A percentile compares a stretch with the other conserved stretches of the same genome.
Evolutionary conservation across 2,113 vertebrate genomes (phyloP).

Genomic region (Entelurus aequoreus): DNA sequence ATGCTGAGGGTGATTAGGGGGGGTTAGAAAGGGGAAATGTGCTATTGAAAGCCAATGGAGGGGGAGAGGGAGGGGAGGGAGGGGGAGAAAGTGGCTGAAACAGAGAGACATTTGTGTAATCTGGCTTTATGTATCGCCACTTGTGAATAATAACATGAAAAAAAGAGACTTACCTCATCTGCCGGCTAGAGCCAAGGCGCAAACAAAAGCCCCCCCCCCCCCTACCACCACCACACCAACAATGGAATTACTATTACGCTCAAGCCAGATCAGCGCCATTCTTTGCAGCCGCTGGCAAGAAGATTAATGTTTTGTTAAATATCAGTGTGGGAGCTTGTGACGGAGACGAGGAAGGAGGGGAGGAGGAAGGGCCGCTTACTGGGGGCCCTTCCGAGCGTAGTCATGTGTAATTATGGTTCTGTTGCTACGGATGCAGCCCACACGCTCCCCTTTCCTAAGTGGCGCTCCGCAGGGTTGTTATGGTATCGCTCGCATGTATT

Average conservation of each 20-base stretch:
- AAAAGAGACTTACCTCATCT: conserved; percentile 96
- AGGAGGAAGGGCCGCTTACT: conserved; percentile 70
- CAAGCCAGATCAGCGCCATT: conserved; percentile 89
- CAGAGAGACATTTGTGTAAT: conserved; percentile 98
- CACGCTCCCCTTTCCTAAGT: conserved; percentile 51
- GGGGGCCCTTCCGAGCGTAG: conserved; percentile 87
- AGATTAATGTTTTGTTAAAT: conserved; percentile 99
- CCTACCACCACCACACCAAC: conserved; percentile 65
- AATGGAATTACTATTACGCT: conserved; percentile 95
- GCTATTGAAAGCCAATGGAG: conserved; percentile 74
- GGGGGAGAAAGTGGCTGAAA: conserved; percentile 82
- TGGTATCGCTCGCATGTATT: conserved; percentile 64
- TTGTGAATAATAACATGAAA: conserved; percentile 98
- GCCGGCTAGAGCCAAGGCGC: conserved; percentile 96
- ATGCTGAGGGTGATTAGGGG: conserved; percentile 73
- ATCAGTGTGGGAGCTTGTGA: conserved; percentile 94
- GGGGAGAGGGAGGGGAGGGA: conserved; percentile 68
- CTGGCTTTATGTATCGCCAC: conserved; percentile 96
- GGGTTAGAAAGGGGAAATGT: conserved; percentile 71
- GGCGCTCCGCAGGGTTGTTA: conserved; percentile 54
- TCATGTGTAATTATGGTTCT: conserved; percentile 78
- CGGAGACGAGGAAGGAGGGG: conserved; percentile 60
- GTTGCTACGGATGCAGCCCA: conserved; percentile 69
- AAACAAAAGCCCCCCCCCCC: conserved; percentile 79
- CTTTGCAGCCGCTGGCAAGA: conserved; percentile 97